phyloP scores from a whole-genome alignment of 1,140 invertebrate species.

The Drosophila nikananu region DNA sequence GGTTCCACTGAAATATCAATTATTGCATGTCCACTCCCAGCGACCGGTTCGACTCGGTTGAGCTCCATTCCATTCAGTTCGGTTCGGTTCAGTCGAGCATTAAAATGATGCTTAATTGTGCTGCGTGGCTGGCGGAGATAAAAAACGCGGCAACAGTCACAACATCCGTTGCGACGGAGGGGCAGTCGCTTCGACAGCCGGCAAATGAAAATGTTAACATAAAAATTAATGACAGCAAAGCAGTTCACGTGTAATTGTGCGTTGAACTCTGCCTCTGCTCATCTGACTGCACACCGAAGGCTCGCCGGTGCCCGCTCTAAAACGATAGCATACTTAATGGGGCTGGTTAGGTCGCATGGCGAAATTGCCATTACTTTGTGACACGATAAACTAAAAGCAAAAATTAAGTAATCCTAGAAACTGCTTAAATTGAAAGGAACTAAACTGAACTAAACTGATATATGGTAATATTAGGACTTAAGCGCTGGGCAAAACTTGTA shows the following conservation, averaged over 20 bases:
- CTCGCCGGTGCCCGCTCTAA: conserved; percentile 6
- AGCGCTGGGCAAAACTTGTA: neutral
- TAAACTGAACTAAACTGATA: neutral
- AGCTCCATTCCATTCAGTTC: conserved; percentile 15
- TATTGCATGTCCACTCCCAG: conserved; percentile 53
- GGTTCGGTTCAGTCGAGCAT: conserved; percentile 58
- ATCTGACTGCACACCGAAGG: conserved; percentile 29
- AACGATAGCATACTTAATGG: conserved; percentile 58
- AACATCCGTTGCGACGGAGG: conserved; percentile 21
- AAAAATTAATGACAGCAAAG: conserved; percentile 53
- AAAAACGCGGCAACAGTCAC: conserved; percentile 40
- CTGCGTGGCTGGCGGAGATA: conserved; percentile 60
- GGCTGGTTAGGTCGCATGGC: conserved; percentile 5
- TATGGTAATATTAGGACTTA: neutral
- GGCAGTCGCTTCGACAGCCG: conserved; percentile 6
- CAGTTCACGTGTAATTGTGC: conserved; percentile 54
- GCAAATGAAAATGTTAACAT: conserved; percentile 44
- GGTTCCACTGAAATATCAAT: conserved; percentile 70
- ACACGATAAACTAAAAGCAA: conserved; percentile 11
- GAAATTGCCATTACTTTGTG: conserved; percentile 1
- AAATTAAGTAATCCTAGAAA: neutral
- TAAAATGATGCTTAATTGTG: conserved; percentile 72
- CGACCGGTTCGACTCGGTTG: conserved; percentile 17
- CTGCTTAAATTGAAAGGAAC: neutral
- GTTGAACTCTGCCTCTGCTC: conserved; percentile 37